Conservation (phyloP, 2,113 vertebrate species). For the Poecile atricapillus region DNA sequence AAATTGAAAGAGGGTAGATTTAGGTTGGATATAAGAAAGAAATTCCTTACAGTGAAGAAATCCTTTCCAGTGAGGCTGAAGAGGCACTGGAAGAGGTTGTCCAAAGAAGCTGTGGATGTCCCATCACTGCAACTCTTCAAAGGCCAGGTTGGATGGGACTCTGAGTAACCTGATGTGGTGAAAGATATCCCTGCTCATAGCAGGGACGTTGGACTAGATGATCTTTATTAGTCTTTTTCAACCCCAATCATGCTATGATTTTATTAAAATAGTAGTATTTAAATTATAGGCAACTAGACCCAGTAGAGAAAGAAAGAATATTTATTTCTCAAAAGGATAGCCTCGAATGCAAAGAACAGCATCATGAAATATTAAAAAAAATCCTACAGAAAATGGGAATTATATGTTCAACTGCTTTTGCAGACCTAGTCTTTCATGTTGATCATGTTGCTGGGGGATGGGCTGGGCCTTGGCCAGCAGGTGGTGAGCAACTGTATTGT, state of each 20-base stretch:
- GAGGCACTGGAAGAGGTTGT: background rate
- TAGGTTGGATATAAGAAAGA: background rate
- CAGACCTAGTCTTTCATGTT: background rate
- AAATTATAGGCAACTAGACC: background rate
- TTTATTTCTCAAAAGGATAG: background rate
- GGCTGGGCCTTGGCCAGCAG: rapidly evolving
- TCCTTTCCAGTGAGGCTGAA: background rate
- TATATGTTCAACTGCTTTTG: background rate
- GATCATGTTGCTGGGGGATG: background rate
- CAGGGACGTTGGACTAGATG: background rate
- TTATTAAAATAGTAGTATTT: background rate
- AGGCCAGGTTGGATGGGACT: background rate
- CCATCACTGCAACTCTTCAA: background rate
- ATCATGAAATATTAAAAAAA: background rate
- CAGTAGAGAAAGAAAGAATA: background rate
- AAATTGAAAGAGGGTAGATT: background rate
- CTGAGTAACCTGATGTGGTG: background rate
- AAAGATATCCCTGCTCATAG: background rate
- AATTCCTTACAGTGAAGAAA: background rate
- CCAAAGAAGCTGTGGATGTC: background rate
- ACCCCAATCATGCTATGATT: background rate
- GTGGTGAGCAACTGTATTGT: background rate
- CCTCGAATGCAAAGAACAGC: background rate
- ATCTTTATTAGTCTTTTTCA: background rate
- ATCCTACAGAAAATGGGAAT: background rate